phyloP scores from a whole-genome alignment of 2,797 vertebrate species.

The Liparis tanakae region DNA sequence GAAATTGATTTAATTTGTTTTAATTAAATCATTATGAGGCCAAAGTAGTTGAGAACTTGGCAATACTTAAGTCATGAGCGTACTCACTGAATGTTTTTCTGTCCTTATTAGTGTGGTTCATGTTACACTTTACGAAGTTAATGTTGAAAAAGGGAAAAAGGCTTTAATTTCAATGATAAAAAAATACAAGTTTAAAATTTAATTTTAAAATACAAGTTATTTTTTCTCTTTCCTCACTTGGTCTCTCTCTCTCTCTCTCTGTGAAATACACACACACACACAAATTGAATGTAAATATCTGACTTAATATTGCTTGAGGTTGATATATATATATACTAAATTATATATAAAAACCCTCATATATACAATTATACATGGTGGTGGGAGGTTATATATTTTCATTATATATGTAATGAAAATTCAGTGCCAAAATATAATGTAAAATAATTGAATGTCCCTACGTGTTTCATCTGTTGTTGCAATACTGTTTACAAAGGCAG shows the following conservation, averaged over 20 bases:
- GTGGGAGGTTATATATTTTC: slow-evolving; percentile 78
- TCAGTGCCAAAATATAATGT: slow-evolving; percentile 87
- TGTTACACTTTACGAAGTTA: slow-evolving; percentile 45
- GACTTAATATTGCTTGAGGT: slow-evolving; percentile 82
- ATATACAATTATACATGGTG: slow-evolving; percentile 72
- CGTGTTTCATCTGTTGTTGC: slow-evolving; percentile 83
- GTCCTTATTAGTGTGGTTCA: slow-evolving; percentile 33
- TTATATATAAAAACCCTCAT: slow-evolving; percentile 67
- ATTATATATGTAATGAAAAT: slow-evolving; percentile 81
- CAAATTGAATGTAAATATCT: slow-evolving; percentile 88
- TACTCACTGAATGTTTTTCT: slow-evolving; percentile 60
- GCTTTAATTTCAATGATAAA: slow-evolving; percentile 30
- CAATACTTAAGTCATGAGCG: slow-evolving; percentile 60
- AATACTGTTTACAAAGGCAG: slow-evolving; percentile 84
- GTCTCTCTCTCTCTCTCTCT: slow-evolving; percentile 37
- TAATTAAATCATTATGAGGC: slow-evolving; percentile 44
- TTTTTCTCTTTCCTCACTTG: slow-evolving; percentile 53
- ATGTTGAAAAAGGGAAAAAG: slow-evolving; percentile 30
- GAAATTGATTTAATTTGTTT: slow-evolving; percentile 44
- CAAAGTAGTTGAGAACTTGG: slow-evolving; percentile 62
- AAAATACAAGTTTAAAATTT: too few relatives aligned
- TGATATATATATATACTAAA: slow-evolving; percentile 74
- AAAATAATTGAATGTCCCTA: slow-evolving; percentile 83
- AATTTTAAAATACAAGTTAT: slow-evolving; percentile 22
- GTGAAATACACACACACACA: slow-evolving; percentile 22